Base-by-base conservation (phyloP, 2,888 invertebrate genomes). In the Ceratothoa steindachneri region DNA sequence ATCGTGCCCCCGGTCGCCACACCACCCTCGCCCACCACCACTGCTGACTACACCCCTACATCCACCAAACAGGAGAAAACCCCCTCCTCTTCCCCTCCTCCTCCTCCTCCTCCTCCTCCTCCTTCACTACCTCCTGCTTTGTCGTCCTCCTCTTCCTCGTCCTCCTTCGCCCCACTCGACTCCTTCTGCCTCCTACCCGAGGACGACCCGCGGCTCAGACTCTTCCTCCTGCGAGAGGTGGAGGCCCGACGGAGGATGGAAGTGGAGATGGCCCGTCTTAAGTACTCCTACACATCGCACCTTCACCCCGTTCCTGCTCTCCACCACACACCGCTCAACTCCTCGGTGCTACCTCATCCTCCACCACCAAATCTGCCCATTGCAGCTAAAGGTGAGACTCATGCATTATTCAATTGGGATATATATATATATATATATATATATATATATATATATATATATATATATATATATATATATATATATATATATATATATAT, bases 201-300 rank as follows among this genome's bases (percentile, higher is more conserved):
- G 19, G 75, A 75, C 7, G 78, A 78, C 31, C 73, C 73, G 1
- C 65, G 78, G 27, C 66, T 78, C 2, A 51, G 73, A 27, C 73
- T 78, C 60, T 69, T 78, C 29, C 67, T 78, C 51, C 72, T 78
- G 27, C 41, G 75, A 60, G 78, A 78, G 60, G 71, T 78, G 41
- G 78, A 78, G 29, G 73, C 78, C 30, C 71, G 75, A 19, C 67
- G 74, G 60, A 24, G 78, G 12, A 69, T 78, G 67, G 78, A 78
- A 69, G 71, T 75, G 52, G 77, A 77, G 64, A 78, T 78, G 78
- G 78, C 78, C 15, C 55, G 78, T 31, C 71, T 78, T 30, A 78
- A 78, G 69, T 73, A 75, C 51, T 73, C 78, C 29, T 75, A 78
- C 69, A 70, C 75, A 9, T 66, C 78, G 12, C 75, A 75, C 51